Conservation (phyloP, 2,113 vertebrate species). For the Apus apus region DNA sequence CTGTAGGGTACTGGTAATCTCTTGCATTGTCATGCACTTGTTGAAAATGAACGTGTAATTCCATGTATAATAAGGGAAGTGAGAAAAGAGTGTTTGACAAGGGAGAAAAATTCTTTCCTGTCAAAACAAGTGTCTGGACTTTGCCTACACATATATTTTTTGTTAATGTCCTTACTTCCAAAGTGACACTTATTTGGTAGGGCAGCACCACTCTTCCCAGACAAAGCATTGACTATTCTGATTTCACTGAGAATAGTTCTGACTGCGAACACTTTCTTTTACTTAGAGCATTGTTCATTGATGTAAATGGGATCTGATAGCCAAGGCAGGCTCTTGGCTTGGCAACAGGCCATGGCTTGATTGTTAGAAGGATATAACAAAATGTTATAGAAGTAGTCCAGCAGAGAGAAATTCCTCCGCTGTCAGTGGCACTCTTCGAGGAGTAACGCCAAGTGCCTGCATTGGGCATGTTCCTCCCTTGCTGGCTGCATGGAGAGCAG, state of each 20-base stretch:
- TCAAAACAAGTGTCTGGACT: constrained; percentile 38
- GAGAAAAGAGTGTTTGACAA: constrained; percentile 16
- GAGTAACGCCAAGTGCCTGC: rapidly evolving
- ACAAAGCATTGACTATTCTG: constrained; percentile 33
- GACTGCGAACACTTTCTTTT: constrained; percentile 11
- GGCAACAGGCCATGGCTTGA: not conserved
- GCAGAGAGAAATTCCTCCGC: not conserved
- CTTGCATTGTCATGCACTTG: not conserved
- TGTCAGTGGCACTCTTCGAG: not conserved
- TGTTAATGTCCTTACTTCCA: constrained; percentile 28
- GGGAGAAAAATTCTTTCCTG: not conserved
- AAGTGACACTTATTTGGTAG: constrained; percentile 37
- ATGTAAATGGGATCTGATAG: constrained; percentile 23
- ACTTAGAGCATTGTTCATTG: not conserved
- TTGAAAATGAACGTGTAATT: not conserved
- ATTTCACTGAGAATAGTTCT: constrained; percentile 30
- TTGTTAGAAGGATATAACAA: not conserved
- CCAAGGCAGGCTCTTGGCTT: not conserved
- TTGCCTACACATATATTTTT: constrained; percentile 23
- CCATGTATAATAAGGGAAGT: not conserved
- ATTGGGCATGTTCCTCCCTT: rapidly evolving
- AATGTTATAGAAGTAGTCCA: not conserved
- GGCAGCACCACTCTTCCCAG: not conserved
- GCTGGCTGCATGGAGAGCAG: rapidly evolving
- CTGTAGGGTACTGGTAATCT: not conserved